These are phyloP conservation scores for Pseudomyrmex sp. DNA, from an alignment of 1,140 invertebrate species.

Conservation along the genomic window DNA sequence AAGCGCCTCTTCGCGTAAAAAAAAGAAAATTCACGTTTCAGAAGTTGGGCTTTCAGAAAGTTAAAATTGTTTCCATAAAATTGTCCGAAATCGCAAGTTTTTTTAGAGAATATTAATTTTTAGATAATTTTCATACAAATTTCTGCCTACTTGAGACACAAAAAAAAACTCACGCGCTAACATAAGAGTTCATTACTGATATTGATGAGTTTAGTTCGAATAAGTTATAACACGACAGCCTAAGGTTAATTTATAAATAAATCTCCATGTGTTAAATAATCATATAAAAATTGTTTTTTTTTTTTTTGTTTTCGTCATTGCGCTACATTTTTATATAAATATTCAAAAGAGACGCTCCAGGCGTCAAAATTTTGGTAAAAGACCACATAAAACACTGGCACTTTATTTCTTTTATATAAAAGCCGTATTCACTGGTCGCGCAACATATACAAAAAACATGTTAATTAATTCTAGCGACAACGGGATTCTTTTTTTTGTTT, in stretches of 20 bases:
- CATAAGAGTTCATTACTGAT: too few species aligned
- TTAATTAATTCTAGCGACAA: constrained; percentile 54
- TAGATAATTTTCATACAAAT: too few species aligned
- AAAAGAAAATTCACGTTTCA: neutral
- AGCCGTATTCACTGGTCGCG: constrained; percentile 29
- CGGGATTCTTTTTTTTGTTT: constrained; percentile 11
- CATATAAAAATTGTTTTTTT: constrained; percentile 10
- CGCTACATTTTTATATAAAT: constrained; percentile 16
- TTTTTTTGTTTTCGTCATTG: neutral
- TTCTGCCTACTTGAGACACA: too few species aligned
- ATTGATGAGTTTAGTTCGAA: neutral
- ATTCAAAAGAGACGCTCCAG: neutral
- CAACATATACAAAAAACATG: constrained; percentile 2
- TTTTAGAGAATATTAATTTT: too few species aligned
- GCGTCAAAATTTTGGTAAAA: neutral
- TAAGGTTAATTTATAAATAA: constrained; percentile 2
- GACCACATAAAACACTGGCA: constrained; percentile 14
- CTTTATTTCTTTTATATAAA: constrained; percentile 50
- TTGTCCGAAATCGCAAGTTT: too few species aligned
- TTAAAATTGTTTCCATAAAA: constrained; percentile 14
- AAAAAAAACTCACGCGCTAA: too few species aligned
- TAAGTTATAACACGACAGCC: neutral
- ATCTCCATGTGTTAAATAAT: neutral
- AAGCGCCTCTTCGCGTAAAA: constrained; percentile 22
- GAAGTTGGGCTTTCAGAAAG: neutral